These are phyloP conservation scores for Acrocephalus kingi DNA, from an alignment of 2,113 vertebrate genomes.

Conservation along the genomic window DNA sequence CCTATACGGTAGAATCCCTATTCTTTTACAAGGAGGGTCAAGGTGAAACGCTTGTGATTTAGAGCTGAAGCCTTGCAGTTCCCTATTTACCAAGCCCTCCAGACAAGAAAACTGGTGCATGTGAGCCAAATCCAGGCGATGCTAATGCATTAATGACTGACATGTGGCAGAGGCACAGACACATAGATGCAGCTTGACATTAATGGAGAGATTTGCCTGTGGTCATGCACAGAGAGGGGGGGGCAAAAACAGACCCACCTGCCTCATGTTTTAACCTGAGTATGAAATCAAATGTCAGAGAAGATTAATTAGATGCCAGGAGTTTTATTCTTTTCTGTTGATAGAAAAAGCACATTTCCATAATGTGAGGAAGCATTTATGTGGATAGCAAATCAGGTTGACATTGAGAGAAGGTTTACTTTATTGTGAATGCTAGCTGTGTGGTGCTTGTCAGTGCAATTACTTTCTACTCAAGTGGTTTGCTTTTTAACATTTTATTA, in stretches of 20 bases:
- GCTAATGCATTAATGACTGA: conserved; percentile 91
- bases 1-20: background rate
- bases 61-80: conserved; percentile 23
- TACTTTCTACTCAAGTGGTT: conserved; percentile 81
- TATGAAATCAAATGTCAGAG: conserved; percentile 85
- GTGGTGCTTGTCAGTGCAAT: conserved; percentile 79
- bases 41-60: conserved; percentile 62
- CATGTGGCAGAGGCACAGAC: conserved; percentile 77
- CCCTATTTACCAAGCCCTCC: conserved; percentile 64
- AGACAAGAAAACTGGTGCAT: conserved; percentile 73
- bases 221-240: conserved; percentile 72
- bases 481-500: conserved; percentile 85
- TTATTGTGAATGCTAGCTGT: conserved; percentile 73
- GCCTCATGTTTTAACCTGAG: conserved; percentile 78
- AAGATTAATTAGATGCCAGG: conserved; percentile 86
- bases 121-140: conserved; percentile 75
- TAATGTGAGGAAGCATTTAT: conserved; percentile 77
- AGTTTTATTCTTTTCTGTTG: conserved; percentile 76
- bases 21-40: conserved; percentile 37
- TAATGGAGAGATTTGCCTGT: conserved; percentile 94
- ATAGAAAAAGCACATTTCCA: conserved; percentile 81
- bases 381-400: conserved; percentile 74
- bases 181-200: conserved; percentile 87
- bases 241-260: conserved; percentile 34
- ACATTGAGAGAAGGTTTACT: conserved; percentile 76